Conservation (phyloP, 1,140 invertebrate species). For the Zaprionus taronus region DNA sequence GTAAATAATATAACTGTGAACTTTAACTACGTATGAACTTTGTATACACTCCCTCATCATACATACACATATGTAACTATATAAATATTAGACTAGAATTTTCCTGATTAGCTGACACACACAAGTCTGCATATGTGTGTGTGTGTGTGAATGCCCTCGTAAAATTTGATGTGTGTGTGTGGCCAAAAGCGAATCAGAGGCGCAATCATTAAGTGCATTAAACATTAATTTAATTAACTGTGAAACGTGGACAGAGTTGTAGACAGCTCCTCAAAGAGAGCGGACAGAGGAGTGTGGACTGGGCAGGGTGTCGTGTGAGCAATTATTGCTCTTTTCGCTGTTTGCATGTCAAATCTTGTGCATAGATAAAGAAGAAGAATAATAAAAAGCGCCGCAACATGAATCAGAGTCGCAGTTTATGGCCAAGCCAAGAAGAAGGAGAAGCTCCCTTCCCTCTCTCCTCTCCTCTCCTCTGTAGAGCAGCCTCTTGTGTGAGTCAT, state of each 20-base stretch:
- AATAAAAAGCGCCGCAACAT: slow-evolving; percentile 43
- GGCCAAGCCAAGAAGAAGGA: slow-evolving; percentile 18
- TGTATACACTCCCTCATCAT: neutral
- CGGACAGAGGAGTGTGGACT: slow-evolving; percentile 5
- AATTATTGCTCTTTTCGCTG: slow-evolving; percentile 66
- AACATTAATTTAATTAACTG: slow-evolving; percentile 77
- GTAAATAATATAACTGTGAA: neutral
- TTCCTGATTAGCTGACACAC: slow-evolving; percentile 26
- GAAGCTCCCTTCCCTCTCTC: neutral
- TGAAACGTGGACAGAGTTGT: slow-evolving; percentile 35
- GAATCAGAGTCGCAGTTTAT: slow-evolving; percentile 55
- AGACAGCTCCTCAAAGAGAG: slow-evolving; percentile 1
- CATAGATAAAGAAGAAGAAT: slow-evolving; percentile 56
- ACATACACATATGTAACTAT: neutral
- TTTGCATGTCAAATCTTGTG: slow-evolving; percentile 66
- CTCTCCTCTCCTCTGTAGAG: neutral
- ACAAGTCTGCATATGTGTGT: neutral
- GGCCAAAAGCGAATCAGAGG: slow-evolving; percentile 46
- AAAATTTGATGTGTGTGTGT: slow-evolving; percentile 58
- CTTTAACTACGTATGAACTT: neutral
- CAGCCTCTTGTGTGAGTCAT: slow-evolving; percentile 53
- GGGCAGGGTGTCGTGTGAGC: slow-evolving; percentile 59
- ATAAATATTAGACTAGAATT: slow-evolving; percentile 12
- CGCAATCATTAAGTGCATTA: slow-evolving; percentile 60
- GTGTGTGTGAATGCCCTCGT: slow-evolving; percentile 4